phyloP scores from a whole-genome alignment of 1,140 invertebrate species.

The Schlechtendalia chinensis region DNA sequence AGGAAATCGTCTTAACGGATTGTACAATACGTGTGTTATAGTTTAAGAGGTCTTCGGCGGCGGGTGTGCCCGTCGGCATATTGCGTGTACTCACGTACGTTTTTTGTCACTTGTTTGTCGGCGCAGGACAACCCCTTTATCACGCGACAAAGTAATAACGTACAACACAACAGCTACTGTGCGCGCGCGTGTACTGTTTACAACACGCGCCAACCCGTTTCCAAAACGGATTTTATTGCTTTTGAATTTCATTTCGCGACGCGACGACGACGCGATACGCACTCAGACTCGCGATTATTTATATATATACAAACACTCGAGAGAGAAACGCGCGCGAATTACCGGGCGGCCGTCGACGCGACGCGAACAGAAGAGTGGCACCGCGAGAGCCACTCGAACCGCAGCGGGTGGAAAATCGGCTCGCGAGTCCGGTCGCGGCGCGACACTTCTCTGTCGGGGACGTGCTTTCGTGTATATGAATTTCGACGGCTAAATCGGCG shows the following conservation, averaged over 20 bases:
- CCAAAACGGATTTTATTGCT: constrained; percentile 43
- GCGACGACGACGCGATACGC: constrained; percentile 16
- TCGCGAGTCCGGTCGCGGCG: too few relatives aligned
- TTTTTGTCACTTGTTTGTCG: constrained; percentile 30
- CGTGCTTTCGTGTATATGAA: too few relatives aligned
- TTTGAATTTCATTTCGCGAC: constrained; percentile 44
- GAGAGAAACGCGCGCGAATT: too few relatives aligned
- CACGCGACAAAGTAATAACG: constrained; percentile 7
- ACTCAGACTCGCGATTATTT: too few relatives aligned
- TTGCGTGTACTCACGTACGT: neutral
- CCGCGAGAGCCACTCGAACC: constrained; percentile 15
- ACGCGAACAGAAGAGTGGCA: neutral
- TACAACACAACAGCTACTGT: too few relatives aligned
- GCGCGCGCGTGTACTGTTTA: too few relatives aligned
- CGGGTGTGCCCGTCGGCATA: neutral
- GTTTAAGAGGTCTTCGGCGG: constrained; percentile 12
- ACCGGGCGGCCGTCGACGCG: neutral
- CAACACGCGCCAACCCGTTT: constrained; percentile 3
- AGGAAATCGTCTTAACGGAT: constrained; percentile 18
- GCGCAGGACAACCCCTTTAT: neutral
- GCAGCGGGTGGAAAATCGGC: neutral
- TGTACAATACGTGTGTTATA: neutral
- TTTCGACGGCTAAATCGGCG: too few relatives aligned
- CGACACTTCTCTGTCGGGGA: too few relatives aligned
- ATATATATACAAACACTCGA: neutral